These are phyloP conservation scores for Strigops habroptila DNA, from an alignment of 2,113 vertebrate species.

Conservation along the genomic window DNA sequence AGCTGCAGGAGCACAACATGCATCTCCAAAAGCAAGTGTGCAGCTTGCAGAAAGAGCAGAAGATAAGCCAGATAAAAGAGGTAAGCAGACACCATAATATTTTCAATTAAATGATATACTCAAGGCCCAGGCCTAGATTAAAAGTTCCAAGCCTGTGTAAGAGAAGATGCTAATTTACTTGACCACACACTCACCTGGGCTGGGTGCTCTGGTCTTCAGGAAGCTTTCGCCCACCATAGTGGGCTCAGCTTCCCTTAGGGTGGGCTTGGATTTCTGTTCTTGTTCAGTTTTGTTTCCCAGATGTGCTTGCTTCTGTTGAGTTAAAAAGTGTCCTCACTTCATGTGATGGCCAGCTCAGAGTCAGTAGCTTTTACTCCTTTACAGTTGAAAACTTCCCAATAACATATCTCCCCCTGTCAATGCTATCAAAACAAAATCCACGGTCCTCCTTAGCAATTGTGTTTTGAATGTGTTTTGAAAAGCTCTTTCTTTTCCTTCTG, in stretches of 20 bases:
- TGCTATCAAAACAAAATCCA: not conserved
- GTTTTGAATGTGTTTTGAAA: not conserved
- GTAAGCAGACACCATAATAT: constrained; percentile 53
- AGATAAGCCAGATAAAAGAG: constrained; percentile 78
- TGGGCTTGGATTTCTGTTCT: not conserved
- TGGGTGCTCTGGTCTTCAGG: not conserved
- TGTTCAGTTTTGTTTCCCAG: not conserved
- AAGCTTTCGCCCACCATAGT: not conserved
- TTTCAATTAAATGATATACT: not conserved
- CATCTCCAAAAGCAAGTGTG: constrained; percentile 81
- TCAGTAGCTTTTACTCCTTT: not conserved
- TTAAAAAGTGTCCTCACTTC: not conserved
- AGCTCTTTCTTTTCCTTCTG: not conserved
- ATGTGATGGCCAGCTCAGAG: not conserved
- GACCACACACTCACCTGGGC: not conserved
- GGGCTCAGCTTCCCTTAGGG: not conserved
- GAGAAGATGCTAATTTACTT: not conserved
- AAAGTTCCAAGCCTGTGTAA: not conserved
- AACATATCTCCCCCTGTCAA: not conserved
- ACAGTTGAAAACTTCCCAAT: not conserved
- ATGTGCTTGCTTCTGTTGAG: not conserved
- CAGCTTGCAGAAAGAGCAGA: constrained; percentile 76
- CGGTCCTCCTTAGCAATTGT: not conserved
- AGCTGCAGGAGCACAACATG: constrained; percentile 85
- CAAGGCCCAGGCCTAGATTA: not conserved